Conservation (phyloP, 1,140 invertebrate genomes). For the Melipona quadrifasciata region DNA sequence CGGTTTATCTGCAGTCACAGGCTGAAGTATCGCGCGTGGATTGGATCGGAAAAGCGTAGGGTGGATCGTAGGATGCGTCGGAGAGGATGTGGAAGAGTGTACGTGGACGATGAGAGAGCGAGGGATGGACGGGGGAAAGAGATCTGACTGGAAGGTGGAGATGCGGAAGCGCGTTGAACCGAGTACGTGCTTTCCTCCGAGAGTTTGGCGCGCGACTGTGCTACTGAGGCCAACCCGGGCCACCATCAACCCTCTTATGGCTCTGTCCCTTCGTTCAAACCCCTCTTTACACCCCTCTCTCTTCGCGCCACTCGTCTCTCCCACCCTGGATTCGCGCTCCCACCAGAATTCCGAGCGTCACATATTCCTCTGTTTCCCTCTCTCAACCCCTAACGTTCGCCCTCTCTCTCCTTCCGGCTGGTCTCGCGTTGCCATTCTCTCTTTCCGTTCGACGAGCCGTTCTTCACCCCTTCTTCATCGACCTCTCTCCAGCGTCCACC, state of each 20-base stretch:
- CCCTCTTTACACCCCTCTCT: slow-evolving; percentile 63
- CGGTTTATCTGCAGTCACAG: slow-evolving; percentile 29
- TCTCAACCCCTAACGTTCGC: slow-evolving; percentile 36
- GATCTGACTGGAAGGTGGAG: slow-evolving; percentile 30
- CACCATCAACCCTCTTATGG: slow-evolving; percentile 79
- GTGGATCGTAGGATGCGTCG: not conserved
- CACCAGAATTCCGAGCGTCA: slow-evolving; percentile 58
- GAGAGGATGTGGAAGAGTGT: not conserved
- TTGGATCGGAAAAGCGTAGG: not conserved
- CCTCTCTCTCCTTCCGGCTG: slow-evolving; percentile 13
- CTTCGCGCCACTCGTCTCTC: slow-evolving; percentile 38
- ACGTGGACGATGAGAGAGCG: not conserved
- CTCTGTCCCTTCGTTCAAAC: slow-evolving; percentile 73
- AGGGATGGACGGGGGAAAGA: not conserved
- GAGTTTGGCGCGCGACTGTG: slow-evolving; percentile 79
- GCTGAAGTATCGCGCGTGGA: slow-evolving; percentile 27
- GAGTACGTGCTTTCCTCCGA: slow-evolving; percentile 73
- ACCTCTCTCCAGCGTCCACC: slow-evolving; percentile 51
- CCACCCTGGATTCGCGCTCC: slow-evolving; percentile 47
- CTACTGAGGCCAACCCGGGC: slow-evolving; percentile 78
- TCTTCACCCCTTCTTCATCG: slow-evolving; percentile 54
- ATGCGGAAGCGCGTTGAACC: slow-evolving; percentile 55
- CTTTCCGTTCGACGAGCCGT: slow-evolving; percentile 12
- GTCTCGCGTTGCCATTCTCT: slow-evolving; percentile 13
- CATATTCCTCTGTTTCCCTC: slow-evolving; percentile 61